Evolutionary conservation across 2,797 vertebrate species (phyloP).

Genomic region (Ptychadena robeensis): DNA sequence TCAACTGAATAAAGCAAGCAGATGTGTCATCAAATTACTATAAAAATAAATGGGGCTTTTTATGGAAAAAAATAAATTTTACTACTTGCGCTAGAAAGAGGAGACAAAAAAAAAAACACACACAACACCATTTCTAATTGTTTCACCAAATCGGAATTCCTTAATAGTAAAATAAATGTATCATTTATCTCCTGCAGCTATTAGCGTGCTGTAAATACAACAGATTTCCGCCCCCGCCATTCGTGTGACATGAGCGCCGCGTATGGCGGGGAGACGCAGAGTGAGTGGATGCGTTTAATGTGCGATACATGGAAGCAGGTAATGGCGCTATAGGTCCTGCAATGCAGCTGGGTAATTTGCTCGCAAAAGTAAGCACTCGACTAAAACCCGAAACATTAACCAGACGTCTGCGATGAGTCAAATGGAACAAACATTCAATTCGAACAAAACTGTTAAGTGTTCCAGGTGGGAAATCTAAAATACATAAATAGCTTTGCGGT

Average conservation of each 20-base stretch:
- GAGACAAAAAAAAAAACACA: constrained; percentile 68
- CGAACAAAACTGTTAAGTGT: background rate
- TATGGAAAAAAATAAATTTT: constrained; percentile 78
- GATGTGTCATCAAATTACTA: constrained; percentile 82
- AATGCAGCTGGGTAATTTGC: constrained; percentile 27
- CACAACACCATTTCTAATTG: constrained; percentile 71
- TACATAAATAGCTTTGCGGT: background rate
- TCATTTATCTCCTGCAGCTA: constrained; percentile 67
- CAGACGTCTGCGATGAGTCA: constrained; percentile 17
- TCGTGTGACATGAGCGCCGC: background rate
- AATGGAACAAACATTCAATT: background rate
- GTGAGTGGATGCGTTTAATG: background rate
- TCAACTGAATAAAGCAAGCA: constrained; percentile 81
- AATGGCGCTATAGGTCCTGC: constrained; percentile 10
- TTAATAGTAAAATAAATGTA: constrained; percentile 76
- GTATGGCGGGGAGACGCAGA: background rate
- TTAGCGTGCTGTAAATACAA: constrained; percentile 70
- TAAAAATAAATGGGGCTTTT: constrained; percentile 84
- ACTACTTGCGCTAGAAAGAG: constrained; percentile 70
- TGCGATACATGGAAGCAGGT: background rate
- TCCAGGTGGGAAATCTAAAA: constrained; percentile 24
- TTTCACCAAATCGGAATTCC: constrained; percentile 74
- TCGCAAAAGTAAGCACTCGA: constrained; percentile 5
- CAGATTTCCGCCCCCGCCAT: constrained; percentile 8
- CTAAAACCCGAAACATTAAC: constrained; percentile 41